Evolutionary conservation across 2,888 invertebrate species (phyloP).

Genomic region (Diaperis boleti): DNA sequence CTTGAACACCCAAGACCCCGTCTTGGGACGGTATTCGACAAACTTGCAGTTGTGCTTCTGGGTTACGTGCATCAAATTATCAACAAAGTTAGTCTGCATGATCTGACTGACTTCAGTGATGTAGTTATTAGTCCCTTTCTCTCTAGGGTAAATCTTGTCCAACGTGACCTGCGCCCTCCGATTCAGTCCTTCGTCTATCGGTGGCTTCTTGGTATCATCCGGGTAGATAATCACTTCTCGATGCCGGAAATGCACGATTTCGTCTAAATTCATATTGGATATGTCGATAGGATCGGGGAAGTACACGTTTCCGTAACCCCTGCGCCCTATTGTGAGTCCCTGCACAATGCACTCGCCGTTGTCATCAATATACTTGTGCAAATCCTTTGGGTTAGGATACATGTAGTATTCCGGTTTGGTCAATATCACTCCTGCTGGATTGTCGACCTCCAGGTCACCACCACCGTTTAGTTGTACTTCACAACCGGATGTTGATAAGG

Average conservation of each 20-base stretch:
- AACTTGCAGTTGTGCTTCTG: constrained; percentile 91
- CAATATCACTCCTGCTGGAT: constrained; percentile 83
- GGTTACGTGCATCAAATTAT: constrained; percentile 85
- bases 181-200: constrained; percentile 87
- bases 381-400: constrained; percentile 85
- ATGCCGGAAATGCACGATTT: constrained; percentile 90
- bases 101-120: constrained; percentile 86
- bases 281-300: constrained; percentile 89
- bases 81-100: constrained; percentile 85
- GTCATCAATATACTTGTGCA: constrained; percentile 78
- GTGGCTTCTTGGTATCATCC: constrained; percentile 88
- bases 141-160: constrained; percentile 94
- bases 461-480: no score
- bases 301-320: constrained; percentile 91
- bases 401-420: constrained; percentile 91
- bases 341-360: constrained; percentile 87
- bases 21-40: constrained; percentile 93
- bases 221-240: constrained; percentile 97
- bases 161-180: constrained; percentile 91
- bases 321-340: constrained; percentile 88
- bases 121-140: constrained; percentile 82
- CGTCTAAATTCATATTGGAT: constrained; percentile 86
- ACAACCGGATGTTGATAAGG: background rate
- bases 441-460: constrained; percentile 8
- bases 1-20: constrained; percentile 97